phyloP scores from a whole-genome alignment of 2,888 invertebrate genomes.

The Marronus borbonicus region DNA sequence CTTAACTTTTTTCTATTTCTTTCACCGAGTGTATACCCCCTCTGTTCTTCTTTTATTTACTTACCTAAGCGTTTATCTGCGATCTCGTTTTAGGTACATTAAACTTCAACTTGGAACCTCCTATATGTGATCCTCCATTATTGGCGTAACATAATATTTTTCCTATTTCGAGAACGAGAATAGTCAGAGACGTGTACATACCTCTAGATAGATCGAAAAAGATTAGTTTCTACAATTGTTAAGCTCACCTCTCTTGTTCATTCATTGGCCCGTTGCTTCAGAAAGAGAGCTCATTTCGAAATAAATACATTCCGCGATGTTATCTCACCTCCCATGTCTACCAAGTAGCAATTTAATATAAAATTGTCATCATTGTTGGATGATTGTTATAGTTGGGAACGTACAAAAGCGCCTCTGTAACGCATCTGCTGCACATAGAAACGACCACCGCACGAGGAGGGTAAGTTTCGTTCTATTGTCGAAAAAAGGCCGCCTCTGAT shows the following conservation, averaged over 20 bases:
- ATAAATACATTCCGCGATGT: conserved; percentile 40
- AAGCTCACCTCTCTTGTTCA: not conserved
- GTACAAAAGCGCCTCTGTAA: conserved; percentile 24
- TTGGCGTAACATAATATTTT: conserved; percentile 47
- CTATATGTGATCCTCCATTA: conserved; percentile 7
- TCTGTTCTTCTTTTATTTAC: not conserved
- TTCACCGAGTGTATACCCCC: not conserved
- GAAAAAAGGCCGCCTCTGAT: conserved; percentile 41
- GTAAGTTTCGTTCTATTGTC: conserved; percentile 11
- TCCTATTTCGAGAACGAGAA: conserved; percentile 32
- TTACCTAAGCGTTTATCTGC: conserved; percentile 12
- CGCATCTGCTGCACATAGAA: conserved; percentile 40
- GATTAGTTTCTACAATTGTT: conserved; percentile 49
- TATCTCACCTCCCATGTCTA: conserved; percentile 36
- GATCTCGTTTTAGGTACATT: conserved; percentile 29
- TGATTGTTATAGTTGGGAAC: conserved; percentile 23
- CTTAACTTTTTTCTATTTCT: conserved; percentile 20
- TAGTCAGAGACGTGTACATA: no score
- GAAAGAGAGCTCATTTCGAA: conserved; percentile 29
- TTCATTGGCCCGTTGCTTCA: not conserved
- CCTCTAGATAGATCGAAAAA: conserved; percentile 25
- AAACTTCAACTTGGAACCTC: conserved; percentile 14
- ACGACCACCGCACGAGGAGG: conserved; percentile 9
- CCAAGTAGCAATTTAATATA: conserved; percentile 49
- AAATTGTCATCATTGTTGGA: conserved; percentile 43